Base-by-base conservation (phyloP, 2,797 vertebrate genomes). In the Hypotaenidia okinawae region DNA sequence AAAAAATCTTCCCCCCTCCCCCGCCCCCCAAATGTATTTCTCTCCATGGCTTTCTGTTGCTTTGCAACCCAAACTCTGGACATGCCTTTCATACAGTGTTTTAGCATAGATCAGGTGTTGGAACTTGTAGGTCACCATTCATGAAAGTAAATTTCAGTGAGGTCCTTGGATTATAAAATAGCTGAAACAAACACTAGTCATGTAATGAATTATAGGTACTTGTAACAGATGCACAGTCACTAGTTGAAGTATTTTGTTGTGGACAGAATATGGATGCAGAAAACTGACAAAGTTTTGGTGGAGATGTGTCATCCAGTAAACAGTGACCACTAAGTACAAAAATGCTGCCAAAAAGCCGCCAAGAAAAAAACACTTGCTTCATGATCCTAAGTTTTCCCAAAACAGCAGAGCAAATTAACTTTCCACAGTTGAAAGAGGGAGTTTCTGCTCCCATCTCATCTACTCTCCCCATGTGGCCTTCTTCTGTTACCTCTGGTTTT, bases 141-240 rank as follows among this genome's bases (percentile, higher is more conserved):
- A 30, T 13, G 7, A 45, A 54, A 63, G 16, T 67, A 28, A 37
- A 17, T 87, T 82, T 67, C 5, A 9, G 28, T 35, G 30, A 52
- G 27, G 32, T 68, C 27, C 14, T 68, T 87, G 10, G n/a, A 21
- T 16, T 75, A 33, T 55, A 37, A 80, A 79, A n/a, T 27, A 52
- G n/a, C 7, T 61, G 57, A 81, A 90, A 51, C 0, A 0, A 15
- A 13, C 0, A 0, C 22, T 43, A 77, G 10, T 25, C 5, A 5
- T 25, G 12, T 57, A 37, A 28, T 70, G 54, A 61, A 22, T 77
- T 89, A 68, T 17, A 74, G 14, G 11, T 49, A 17, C 16, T 11
- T 85, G 9, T 47, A 32, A 30, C 1, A 59, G 25, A 33, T 28
- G 11, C 10, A 35, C 16, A 45, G 18, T 39, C 89, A n/a, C 7